These are phyloP conservation scores for Stichodactyla mertensii DNA, from an alignment of 64 coral and sea anemone species.

Conservation along the genomic window DNA sequence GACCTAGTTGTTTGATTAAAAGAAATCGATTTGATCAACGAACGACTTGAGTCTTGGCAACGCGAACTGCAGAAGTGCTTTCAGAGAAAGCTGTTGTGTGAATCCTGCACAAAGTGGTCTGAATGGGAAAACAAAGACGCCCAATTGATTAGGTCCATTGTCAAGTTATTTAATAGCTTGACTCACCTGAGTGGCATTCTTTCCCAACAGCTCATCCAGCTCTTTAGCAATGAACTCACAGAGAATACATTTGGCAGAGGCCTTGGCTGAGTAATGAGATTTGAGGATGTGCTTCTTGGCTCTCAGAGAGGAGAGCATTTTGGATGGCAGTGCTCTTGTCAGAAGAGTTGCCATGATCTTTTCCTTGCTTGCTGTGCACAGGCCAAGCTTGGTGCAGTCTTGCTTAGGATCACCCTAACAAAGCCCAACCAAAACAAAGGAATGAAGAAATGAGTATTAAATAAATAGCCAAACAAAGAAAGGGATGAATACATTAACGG, in stretches of 20 bases:
- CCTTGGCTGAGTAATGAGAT: constrained; percentile 32
- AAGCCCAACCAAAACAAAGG: neutral
- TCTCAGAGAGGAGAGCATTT: constrained; percentile 17
- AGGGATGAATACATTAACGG: too few relatives aligned
- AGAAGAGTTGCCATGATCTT: constrained; percentile 30
- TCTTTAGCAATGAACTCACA: constrained; percentile 79
- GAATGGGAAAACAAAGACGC: too few relatives aligned
- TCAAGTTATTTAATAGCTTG: too few relatives aligned
- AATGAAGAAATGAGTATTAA: neutral
- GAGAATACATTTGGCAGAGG: constrained; percentile 37
- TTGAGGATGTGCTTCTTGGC: constrained; percentile 17
- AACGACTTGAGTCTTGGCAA: too few relatives aligned
- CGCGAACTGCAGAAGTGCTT: too few relatives aligned
- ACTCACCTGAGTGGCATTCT: constrained; percentile 78
- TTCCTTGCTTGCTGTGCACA: constrained; percentile 52
- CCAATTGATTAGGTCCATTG: too few relatives aligned
- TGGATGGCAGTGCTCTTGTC: constrained; percentile 5
- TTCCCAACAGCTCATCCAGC: constrained; percentile 46
- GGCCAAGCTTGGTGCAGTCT: constrained; percentile 59
- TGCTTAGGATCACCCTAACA: constrained; percentile 59
- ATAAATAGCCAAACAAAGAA: too few relatives aligned
- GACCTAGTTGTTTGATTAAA: too few relatives aligned
- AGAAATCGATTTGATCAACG: too few relatives aligned
- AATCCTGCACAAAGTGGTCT: too few relatives aligned
- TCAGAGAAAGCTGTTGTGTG: too few relatives aligned